Percentiles rank a stretch among this genome's conserved stretches.
phyloP scores from a whole-genome alignment of 2,113 vertebrate species.

The Dromiciops gliroides region DNA sequence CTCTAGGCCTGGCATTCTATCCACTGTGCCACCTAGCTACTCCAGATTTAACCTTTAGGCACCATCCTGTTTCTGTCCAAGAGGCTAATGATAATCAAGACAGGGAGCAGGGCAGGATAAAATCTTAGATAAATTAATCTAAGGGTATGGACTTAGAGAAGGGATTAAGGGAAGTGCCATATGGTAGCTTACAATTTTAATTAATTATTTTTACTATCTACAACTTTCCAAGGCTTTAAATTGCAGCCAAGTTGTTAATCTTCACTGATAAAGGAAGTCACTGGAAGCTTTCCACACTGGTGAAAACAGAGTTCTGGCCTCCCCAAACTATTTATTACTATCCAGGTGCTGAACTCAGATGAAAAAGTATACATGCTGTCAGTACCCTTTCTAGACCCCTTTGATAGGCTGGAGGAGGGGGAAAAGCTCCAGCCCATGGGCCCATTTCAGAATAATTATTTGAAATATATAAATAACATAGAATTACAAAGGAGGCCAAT shows the following conservation, averaged over 20 bases:
- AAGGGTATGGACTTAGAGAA: neutral
- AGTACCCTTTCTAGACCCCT: neutral
- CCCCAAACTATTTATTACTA: neutral
- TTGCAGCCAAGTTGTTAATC: neutral
- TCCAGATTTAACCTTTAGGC: neutral
- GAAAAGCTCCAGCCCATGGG: neutral
- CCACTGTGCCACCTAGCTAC: too few species aligned
- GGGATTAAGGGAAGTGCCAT: rapidly evolving
- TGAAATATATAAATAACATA: neutral
- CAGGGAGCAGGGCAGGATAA: neutral
- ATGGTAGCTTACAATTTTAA: neutral
- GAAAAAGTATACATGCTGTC: neutral
- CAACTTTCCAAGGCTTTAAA: neutral
- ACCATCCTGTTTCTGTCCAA: neutral
- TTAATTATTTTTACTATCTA: neutral
- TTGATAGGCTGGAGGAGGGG: neutral
- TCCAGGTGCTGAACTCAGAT: neutral
- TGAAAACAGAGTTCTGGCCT: neutral
- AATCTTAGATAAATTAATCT: neutral
- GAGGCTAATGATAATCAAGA: neutral
- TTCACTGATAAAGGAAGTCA: neutral
- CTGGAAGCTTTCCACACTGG: neutral
- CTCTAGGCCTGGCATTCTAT: too few species aligned
- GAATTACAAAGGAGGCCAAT: neutral
- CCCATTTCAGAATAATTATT: neutral